A percentile compares a stretch with the other conserved stretches of the same genome.
These are phyloP conservation scores for Hemibagrus guttatus DNA, from an alignment of 2,797 vertebrate species.

Conservation along the genomic window DNA sequence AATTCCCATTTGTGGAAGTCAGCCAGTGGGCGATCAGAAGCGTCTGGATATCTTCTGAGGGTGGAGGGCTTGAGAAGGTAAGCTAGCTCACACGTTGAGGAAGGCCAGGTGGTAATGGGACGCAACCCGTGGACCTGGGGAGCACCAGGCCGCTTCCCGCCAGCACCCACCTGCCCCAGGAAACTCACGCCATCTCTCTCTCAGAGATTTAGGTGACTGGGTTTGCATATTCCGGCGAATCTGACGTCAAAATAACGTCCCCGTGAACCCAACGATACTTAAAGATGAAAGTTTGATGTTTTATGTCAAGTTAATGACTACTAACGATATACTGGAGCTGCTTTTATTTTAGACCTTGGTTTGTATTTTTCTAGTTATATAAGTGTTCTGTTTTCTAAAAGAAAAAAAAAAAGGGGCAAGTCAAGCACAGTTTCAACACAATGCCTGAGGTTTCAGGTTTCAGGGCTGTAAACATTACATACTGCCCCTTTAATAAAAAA, in stretches of 20 bases:
- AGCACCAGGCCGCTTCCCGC: conserved; percentile 46
- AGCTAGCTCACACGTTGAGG: neutral
- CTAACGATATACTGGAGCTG: neutral
- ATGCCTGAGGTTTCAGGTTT: neutral
- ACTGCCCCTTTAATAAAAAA: neutral
- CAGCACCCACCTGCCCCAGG: conserved; percentile 61
- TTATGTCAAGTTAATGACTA: neutral
- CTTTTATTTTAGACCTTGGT: neutral
- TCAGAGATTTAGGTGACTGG: conserved; percentile 51
- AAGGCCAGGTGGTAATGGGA: conserved; percentile 55
- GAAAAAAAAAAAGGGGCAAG: too few species aligned
- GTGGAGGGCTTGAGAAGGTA: conserved; percentile 24
- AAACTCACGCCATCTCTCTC: conserved; percentile 42
- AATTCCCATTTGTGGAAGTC: conserved; percentile 40
- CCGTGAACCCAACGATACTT: neutral
- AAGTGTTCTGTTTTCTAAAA: neutral
- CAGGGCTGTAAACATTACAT: neutral
- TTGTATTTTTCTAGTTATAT: neutral
- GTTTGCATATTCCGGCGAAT: neutral
- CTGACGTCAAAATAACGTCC: neutral
- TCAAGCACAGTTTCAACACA: neutral
- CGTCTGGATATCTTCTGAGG: conserved; percentile 30
- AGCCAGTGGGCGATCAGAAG: conserved; percentile 27
- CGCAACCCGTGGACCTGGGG: conserved; percentile 48
- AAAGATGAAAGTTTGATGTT: neutral